Evolutionary conservation across 2,797 vertebrate genomes (phyloP).

Genomic region (Diceros bicornis): DNA sequence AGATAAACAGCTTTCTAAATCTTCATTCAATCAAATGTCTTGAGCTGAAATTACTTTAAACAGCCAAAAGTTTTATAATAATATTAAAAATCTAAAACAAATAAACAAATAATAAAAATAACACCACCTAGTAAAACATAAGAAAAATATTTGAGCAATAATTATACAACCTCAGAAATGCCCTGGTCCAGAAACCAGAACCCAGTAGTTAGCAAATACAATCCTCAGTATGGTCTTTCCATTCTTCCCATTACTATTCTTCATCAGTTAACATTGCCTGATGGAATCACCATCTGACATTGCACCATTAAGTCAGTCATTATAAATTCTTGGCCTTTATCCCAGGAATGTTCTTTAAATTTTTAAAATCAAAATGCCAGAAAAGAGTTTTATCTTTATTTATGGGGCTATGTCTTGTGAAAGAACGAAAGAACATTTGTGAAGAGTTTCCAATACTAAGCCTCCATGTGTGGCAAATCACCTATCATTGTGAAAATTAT

Average conservation of each 20-base stretch:
- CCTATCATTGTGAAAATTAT: constrained; percentile 59
- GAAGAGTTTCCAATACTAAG: background rate
- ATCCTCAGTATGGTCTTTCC: background rate
- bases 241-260: background rate
- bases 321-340: background rate
- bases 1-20: constrained; percentile 34
- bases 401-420: background rate
- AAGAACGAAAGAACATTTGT: background rate
- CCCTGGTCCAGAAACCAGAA: background rate
- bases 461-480: background rate
- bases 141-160: constrained; percentile 21
- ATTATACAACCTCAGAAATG: background rate
- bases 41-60: constrained; percentile 15
- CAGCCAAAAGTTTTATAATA: background rate
- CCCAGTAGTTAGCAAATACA: background rate
- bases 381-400: constrained; percentile 45
- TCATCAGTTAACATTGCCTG: background rate
- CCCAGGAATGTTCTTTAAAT: background rate
- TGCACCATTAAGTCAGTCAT: background rate
- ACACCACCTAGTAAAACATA: background rate
- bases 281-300: background rate
- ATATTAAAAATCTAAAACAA: constrained; percentile 49
- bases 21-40: background rate
- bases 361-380: constrained; percentile 7
- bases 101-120: background rate